Percentiles rank a stretch among this genome's conserved stretches.
Evolutionary conservation across 1,140 invertebrate genomes (phyloP).

Genomic region (Chymomyza costata): DNA sequence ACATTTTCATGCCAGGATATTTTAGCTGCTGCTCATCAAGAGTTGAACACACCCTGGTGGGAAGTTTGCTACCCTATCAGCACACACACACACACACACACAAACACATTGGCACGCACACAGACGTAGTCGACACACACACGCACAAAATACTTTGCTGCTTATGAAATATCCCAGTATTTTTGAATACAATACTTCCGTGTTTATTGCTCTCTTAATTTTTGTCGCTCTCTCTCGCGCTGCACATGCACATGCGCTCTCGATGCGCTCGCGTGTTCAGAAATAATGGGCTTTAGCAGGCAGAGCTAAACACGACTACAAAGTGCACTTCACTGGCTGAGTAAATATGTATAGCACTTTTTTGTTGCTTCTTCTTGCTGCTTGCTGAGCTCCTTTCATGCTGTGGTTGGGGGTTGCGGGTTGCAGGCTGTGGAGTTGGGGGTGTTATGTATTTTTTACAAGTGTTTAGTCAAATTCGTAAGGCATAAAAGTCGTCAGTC

Average conservation of each 20-base stretch:
- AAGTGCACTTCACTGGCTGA: conserved; percentile 64
- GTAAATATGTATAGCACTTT: conserved; percentile 48
- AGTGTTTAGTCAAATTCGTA: conserved; percentile 71
- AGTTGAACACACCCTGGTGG: conserved; percentile 71
- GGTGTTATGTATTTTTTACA: conserved; percentile 73
- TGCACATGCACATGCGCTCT: conserved; percentile 33
- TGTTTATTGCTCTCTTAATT: conserved; percentile 17
- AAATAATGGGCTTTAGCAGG: conserved; percentile 49
- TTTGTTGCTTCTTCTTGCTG: conserved; percentile 19
- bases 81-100: conserved; percentile 17
- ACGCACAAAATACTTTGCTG: conserved; percentile 8
- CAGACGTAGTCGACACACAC: conserved; percentile 3
- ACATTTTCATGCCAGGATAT: conserved; percentile 71
- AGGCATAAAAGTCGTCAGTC: conserved; percentile 28
- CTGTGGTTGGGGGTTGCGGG: no score
- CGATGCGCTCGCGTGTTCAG: conserved; percentile 1
- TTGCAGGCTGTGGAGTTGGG: conserved; percentile 42
- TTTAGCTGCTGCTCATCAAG: conserved; percentile 63
- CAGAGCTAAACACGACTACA: no score
- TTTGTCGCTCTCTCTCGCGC: not conserved
- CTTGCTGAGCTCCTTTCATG: conserved; percentile 40
- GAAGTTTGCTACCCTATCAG: conserved; percentile 64
- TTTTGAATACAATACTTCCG: conserved; percentile 57
- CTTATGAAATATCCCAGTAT: conserved; percentile 69
- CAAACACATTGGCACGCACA: conserved; percentile 12